Evolutionary conservation across 1,140 invertebrate genomes (phyloP), one percentile per base, ranked within the genome.

Genomic region (Sitophilus oryzae): DNA sequence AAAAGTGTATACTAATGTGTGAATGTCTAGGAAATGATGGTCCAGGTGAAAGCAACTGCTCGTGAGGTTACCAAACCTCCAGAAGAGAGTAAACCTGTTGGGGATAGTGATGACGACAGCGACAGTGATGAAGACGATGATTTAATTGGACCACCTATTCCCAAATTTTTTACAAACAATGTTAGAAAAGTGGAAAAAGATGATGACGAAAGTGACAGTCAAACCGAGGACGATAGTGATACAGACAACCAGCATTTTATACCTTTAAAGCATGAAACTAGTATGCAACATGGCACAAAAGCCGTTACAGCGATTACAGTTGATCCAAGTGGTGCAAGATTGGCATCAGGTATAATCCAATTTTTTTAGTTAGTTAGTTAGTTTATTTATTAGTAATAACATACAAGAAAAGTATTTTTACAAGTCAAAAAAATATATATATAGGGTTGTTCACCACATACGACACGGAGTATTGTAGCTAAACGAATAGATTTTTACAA

Each of bases 241-340:
- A 59, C 79, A 11, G 69, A 71, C n/a, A 78, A 78, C 21, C 79
- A 75, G 58, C 34, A 60, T 11, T 70, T 71, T 52, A 88, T 96
- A 62, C 93, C 93, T 1, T 80, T 83, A 44, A 82, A 77, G 34
- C 82, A 91, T 68, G 86, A 95, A 73, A 83, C 93, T 2, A 74
- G 82, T 59, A 84, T 97, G 77, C 80, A 77, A 36, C 93, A 96
- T 75, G 92, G 93, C 0, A 79, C 66, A 0, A 92, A 91, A 76
- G 86, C 91, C 2, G 84, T 96, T 0, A 85, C 91, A 1, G 93
- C 93, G 0, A 70, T 98, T 2, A 84, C 87, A 9, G 81, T 92
- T 1, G 96, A 99, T 76, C 89, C 92, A 0, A 89, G 93, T 20
- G 96, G 96, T 14, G 89, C 92, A 14, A 76, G 96, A 20, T 73